These are phyloP conservation scores for Premnoplex brunnescens DNA, from an alignment of 2,797 vertebrate genomes.

Conservation along the genomic window DNA sequence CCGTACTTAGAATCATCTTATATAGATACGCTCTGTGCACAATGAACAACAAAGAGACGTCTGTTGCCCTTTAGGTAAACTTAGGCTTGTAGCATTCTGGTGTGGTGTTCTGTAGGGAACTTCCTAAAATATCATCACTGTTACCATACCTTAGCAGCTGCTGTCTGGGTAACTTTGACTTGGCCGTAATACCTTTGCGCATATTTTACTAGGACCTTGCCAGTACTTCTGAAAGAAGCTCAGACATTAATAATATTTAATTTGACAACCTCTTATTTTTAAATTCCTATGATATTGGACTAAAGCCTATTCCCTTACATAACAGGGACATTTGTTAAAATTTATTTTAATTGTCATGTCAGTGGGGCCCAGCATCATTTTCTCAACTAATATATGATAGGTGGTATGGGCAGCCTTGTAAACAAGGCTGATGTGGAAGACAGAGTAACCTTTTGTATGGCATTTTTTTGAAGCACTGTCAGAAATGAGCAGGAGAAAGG, in stretches of 20 bases:
- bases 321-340: background rate
- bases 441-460: background rate
- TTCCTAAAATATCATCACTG: background rate
- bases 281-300: background rate
- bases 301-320: background rate
- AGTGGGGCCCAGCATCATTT: background rate
- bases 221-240: background rate
- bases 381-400: background rate
- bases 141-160: background rate
- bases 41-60: background rate
- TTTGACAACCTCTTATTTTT: background rate
- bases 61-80: background rate
- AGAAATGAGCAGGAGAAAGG: background rate
- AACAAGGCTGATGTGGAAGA: background rate
- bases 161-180: background rate
- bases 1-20: background rate
- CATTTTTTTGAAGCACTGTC: background rate
- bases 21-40: background rate
- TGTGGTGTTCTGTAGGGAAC: background rate
- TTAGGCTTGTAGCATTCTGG: background rate
- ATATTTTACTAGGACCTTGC: background rate
- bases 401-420: background rate
- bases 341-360: background rate
- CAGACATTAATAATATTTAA: background rate
- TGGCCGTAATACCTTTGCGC: background rate